These are phyloP conservation scores for Oncorhynchus tshawytscha DNA, from an alignment of 2,113 vertebrate genomes.

Conservation along the genomic window DNA sequence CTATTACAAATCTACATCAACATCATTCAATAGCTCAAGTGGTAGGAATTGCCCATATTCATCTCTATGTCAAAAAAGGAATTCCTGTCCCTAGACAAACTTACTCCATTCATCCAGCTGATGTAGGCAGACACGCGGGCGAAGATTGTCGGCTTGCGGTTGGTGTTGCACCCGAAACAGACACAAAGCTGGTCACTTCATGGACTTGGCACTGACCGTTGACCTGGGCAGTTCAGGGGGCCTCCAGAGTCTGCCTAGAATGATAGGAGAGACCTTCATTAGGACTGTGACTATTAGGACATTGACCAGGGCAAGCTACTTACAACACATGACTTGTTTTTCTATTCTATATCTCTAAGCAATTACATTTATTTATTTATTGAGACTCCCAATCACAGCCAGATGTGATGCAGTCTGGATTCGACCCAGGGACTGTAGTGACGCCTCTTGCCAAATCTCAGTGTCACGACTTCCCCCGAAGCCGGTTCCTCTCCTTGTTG, in stretches of 20 bases:
- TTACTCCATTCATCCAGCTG: slow-evolving; percentile 73
- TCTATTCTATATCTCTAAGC: no score
- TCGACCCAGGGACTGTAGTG: no score
- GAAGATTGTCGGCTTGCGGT: slow-evolving; percentile 79
- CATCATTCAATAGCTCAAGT: neutral
- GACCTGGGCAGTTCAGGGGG: slow-evolving; percentile 73
- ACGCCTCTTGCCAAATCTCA: no score
- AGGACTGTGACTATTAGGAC: no score
- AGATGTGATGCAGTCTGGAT: no score
- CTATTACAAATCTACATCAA: neutral
- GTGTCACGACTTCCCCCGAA: no score
- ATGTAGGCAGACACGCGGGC: slow-evolving; percentile 77
- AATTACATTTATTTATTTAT: no score
- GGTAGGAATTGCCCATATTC: neutral
- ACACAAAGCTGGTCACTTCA: slow-evolving; percentile 79
- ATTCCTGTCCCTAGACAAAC: slow-evolving; percentile 18
- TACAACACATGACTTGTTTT: no score
- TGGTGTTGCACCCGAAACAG: slow-evolving; percentile 68
- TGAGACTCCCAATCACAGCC: no score
- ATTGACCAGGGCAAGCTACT: no score
- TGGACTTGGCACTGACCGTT: slow-evolving; percentile 70
- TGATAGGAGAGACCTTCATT: neutral
- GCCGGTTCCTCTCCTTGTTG: no score
- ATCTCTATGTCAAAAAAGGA: neutral
- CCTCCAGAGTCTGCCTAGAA: slow-evolving; percentile 78